A percentile compares a stretch with the other conserved stretches of the same genome.
These are phyloP conservation scores for Eriosoma lanigerum DNA, from an alignment of 1,140 invertebrate genomes.

Conservation along the genomic window DNA sequence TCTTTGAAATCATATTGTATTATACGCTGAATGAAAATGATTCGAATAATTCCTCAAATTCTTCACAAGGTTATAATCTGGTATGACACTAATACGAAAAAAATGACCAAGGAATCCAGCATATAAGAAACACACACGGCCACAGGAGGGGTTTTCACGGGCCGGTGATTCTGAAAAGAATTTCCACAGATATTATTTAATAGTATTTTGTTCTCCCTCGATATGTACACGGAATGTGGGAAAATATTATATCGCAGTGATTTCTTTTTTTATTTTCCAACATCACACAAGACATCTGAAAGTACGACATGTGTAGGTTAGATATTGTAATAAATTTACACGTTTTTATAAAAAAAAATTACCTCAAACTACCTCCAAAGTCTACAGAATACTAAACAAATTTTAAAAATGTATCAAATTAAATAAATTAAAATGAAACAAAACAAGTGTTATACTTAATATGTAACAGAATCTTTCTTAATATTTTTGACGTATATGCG, in stretches of 20 bases:
- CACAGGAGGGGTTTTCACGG: constrained; percentile 30
- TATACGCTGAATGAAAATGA: background rate
- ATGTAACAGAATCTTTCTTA: too few relatives aligned
- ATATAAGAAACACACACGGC: background rate
- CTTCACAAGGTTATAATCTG: background rate
- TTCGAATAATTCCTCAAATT: background rate
- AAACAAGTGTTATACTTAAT: too few relatives aligned
- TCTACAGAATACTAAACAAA: too few relatives aligned
- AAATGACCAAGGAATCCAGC: constrained; percentile 6
- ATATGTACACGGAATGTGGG: constrained; percentile 21
- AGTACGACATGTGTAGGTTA: too few relatives aligned
- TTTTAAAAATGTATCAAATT: too few relatives aligned
- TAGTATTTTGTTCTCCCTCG: background rate
- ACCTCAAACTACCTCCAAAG: too few relatives aligned
- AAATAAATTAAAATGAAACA: too few relatives aligned
- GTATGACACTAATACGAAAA: constrained; percentile 5
- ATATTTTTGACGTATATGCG: too few relatives aligned
- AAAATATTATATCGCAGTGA: background rate
- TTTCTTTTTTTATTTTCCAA: background rate
- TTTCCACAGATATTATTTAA: constrained; percentile 16
- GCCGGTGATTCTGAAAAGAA: constrained; percentile 20
- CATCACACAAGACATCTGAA: background rate
- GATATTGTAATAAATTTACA: too few relatives aligned
- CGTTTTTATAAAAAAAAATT: too few relatives aligned
- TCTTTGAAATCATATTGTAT: too few relatives aligned